These are phyloP conservation scores for Carcina quercana DNA, from an alignment of 2,888 invertebrate genomes.

Conservation along the genomic window DNA sequence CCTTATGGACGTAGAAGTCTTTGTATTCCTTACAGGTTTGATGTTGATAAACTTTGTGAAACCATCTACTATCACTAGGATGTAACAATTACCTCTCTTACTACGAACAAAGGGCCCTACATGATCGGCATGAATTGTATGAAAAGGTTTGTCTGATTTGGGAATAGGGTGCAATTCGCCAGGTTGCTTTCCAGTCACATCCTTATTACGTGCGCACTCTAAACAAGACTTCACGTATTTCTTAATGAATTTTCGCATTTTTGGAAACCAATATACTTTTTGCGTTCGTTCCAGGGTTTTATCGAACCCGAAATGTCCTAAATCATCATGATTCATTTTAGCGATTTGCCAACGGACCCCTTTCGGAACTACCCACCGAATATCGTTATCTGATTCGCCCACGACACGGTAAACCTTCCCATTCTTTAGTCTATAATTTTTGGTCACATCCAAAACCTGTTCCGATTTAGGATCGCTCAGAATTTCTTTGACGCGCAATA, in stretches of 20 bases:
- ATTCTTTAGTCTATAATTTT: neutral
- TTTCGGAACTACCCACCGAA: conserved; percentile 7
- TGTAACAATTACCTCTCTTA: conserved; percentile 4
- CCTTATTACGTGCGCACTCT: conserved; percentile 8
- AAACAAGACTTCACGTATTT: conserved; percentile 17
- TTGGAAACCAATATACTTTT: conserved; percentile 18
- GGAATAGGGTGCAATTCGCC: neutral
- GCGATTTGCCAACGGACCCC: conserved; percentile 12
- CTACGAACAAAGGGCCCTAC: conserved; percentile 2
- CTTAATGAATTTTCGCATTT: conserved; percentile 16
- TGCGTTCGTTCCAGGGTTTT: conserved; percentile 15
- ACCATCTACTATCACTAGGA: conserved; percentile 5
- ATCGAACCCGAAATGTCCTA: conserved; percentile 12
- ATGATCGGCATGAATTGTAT: conserved; percentile 19
- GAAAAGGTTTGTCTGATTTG: conserved; percentile 8
- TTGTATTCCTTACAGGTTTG: conserved; percentile 8
- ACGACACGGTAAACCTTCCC: neutral
- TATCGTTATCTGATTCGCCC: neutral
- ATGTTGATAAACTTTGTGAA: conserved; percentile 10
- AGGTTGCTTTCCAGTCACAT: neutral
- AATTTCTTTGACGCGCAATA: neutral
- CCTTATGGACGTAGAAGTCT: conserved; percentile 2
- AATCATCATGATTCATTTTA: conserved; percentile 11
- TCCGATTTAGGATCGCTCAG: neutral
- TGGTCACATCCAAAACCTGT: neutral